Evolutionary conservation across 2,888 invertebrate species (phyloP), one percentile per base, ranked within the genome.

Genomic region (Eubasilissa splendida): DNA sequence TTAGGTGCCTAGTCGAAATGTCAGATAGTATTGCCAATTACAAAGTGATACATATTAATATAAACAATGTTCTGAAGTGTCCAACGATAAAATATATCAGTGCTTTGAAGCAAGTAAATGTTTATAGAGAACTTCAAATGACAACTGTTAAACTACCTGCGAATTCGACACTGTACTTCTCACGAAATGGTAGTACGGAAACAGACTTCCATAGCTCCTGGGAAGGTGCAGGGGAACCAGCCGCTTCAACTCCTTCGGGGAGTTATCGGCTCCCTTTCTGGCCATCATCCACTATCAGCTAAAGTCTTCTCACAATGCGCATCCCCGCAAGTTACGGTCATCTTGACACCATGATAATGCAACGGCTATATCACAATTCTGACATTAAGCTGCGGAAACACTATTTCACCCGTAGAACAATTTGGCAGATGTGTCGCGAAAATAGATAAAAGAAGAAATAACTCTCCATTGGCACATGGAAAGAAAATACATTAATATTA

Each of bases 101-200:
- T 42, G 7, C 42, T 42, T 42, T 42, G 2, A 42, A 7, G 42
- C 7, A 42, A 42, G 42, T 42, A 42, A 42, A 42, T 42, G 7
- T 4, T 42, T 42, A 22, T 1, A 42, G 42, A 42, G 42, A 42
- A 42, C 42, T 42, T 42, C 42, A 42, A 42, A 42, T 42, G 42
- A 42, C 42, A 2, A 5, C 42, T 1, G 7, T 42, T 42, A 42
- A 42, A 5, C 42, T 42, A 42, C 42, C 59, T 85, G 86, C 80
- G 88, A 84, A 14, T 88, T 86, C 81, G 89, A 88, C 81, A 87
- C 88, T 10, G 91, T 88, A 80, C 90, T 89, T 85, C 88, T 92
- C 84, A 93, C 88, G 85, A 93, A 93, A 85, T 91, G 91, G 86
- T 92, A 93, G 86, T 93, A 92, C 0, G 93, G 91, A 83, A 93